Base-by-base conservation (phyloP, 2,888 invertebrate genomes). In the Pantelozetes paolii region DNA sequence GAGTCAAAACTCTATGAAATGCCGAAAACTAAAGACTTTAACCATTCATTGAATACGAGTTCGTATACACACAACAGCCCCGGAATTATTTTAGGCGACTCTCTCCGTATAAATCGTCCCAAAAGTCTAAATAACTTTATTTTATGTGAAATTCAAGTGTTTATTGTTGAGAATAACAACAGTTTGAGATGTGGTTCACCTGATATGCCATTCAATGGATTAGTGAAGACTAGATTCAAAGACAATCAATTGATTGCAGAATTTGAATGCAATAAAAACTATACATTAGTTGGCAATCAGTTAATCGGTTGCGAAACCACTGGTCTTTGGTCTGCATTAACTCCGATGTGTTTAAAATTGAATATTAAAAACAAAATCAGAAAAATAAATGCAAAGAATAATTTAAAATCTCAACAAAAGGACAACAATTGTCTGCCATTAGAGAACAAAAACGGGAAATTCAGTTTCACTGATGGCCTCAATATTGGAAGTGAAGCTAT, bases 401-500 rank as follows among this genome's bases (percentile, higher is more conserved):
- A 20, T 15, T 32, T 18, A 5, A 62, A 36, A 36, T 1, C 36
- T 1, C 6, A 59, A 15, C 28, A 23, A 15, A 62, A 36, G 23
- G n/a, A n/a, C n/a, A n/a, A n/a, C n/a, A 62, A 32, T 1, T 62
- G 62, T 36, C 18, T 36, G 13, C 11, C 28, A 9, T 62, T 62
- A 26, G 20, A 8, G 5, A 32, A 30, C 1, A 30, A 15, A 30
- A 62, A 62, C 32, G 62, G 62, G n/a, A 62, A 15, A 62, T 62
- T 62, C 62, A 62, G 28, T 62, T 62, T 30, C 30, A 62, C 62
- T 5, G 32, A 62, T 62, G 62, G 32, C 20, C 32, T 62, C 18
- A 62, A 62, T 32, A 62, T 62, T 32, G 62, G 62, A 30, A 62
- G 62, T 30, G 3, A 32, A 15, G 62, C 62, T 30, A 30, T 30